Percentiles rank a stretch among this genome's conserved stretches.
phyloP scores from a whole-genome alignment of 2,888 invertebrate species.

The Ctena decussata region DNA sequence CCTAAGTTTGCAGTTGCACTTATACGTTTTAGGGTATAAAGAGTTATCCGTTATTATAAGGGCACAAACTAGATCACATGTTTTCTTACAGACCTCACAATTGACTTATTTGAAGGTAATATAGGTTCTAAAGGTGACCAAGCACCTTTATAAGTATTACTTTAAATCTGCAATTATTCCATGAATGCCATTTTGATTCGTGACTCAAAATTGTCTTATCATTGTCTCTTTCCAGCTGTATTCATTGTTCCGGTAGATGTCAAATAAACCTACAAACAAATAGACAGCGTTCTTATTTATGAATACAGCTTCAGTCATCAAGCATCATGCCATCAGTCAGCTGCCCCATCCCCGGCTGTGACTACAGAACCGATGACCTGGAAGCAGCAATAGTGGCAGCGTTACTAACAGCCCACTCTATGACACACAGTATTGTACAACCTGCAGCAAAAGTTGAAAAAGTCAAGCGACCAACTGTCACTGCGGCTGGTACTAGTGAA shows the following conservation, averaged over 20 bases:
- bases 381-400: slow-evolving; percentile 37
- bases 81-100: too few species aligned
- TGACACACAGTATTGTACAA: not conserved
- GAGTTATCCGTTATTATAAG: too few species aligned
- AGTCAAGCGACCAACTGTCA: slow-evolving; percentile 60
- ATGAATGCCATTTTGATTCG: too few species aligned
- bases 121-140: too few species aligned
- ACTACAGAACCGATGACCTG: slow-evolving; percentile 50
- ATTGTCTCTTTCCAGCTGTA: not conserved
- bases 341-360: slow-evolving; percentile 54
- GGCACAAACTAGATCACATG: too few species aligned
- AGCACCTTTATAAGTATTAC: too few species aligned
- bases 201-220: too few species aligned
- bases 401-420: slow-evolving; percentile 8
- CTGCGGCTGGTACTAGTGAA: slow-evolving; percentile 51
- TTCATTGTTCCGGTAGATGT: not conserved
- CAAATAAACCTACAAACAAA: not conserved
- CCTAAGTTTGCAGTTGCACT: too few species aligned
- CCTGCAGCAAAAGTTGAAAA: slow-evolving; percentile 44
- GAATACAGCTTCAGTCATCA: slow-evolving; percentile 9
- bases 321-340: slow-evolving; percentile 33
- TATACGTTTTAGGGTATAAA: too few species aligned
- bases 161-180: too few species aligned
- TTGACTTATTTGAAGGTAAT: too few species aligned
- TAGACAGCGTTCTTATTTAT: slow-evolving; percentile 40